Percentiles rank a stretch among this genome's conserved stretches.
phyloP scores from a whole-genome alignment of 2,113 vertebrate genomes.

The Triplophysa rosa region DNA sequence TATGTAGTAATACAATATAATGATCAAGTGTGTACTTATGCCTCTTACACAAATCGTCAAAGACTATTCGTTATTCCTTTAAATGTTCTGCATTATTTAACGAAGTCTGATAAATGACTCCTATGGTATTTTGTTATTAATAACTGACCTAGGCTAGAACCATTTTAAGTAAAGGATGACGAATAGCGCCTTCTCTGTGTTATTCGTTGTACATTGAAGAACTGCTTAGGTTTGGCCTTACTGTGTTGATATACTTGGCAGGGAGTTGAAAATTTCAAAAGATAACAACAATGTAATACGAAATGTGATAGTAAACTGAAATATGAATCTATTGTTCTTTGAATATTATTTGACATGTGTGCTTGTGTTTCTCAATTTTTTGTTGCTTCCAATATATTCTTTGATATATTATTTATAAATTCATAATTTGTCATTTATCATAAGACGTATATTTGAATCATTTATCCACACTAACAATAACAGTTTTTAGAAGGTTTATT shows the following conservation, averaged over 20 bases:
- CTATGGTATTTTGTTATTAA: not conserved
- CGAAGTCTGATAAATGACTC: not conserved
- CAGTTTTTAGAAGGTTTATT: constrained; percentile 66
- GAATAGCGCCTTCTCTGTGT: not conserved
- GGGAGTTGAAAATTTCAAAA: too few relatives aligned
- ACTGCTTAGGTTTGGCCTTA: not conserved
- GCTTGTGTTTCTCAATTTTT: too few relatives aligned
- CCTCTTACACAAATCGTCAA: not conserved
- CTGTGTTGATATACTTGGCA: not conserved
- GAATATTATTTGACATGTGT: too few relatives aligned
- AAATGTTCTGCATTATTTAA: not conserved
- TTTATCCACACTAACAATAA: constrained; percentile 43
- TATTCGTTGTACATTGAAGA: not conserved
- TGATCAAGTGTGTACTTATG: not conserved
- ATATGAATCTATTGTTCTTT: too few relatives aligned
- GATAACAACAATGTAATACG: not conserved
- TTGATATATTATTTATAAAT: not conserved
- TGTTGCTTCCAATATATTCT: not conserved
- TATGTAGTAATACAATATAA: too few relatives aligned
- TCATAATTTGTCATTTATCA: too few relatives aligned
- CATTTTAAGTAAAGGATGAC: not conserved
- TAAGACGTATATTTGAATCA: constrained; percentile 17
- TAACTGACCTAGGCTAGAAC: too few relatives aligned
- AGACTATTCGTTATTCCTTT: not conserved
- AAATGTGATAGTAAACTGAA: not conserved